Evolutionary conservation across 2,113 vertebrate species (phyloP).

Genomic region (Ageneiosus marmoratus): DNA sequence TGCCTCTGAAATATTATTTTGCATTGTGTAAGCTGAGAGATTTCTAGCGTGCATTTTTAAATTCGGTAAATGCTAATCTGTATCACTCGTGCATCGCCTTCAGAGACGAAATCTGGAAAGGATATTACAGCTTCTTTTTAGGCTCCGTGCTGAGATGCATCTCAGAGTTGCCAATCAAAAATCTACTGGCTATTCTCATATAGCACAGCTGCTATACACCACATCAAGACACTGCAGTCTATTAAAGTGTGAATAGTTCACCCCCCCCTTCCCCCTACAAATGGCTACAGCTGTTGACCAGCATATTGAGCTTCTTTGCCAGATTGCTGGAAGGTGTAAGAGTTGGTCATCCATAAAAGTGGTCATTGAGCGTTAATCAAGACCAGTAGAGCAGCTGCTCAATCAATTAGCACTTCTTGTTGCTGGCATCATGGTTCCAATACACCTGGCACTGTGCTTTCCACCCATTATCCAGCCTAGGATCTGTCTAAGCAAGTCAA

Average conservation of each 20-base stretch:
- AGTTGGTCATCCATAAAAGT: constrained; percentile 53
- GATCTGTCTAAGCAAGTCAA: constrained; percentile 13
- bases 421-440: constrained; percentile 30
- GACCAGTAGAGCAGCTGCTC: constrained; percentile 54
- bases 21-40: neutral
- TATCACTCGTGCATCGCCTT: neutral
- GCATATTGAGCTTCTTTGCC: constrained; percentile 40
- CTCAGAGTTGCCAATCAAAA: constrained; percentile 14
- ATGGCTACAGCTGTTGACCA: constrained; percentile 37
- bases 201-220: neutral
- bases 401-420: constrained; percentile 50
- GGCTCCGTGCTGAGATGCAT: neutral
- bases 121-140: neutral
- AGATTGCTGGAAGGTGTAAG: constrained; percentile 39
- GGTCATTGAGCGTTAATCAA: constrained; percentile 56
- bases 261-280: neutral
- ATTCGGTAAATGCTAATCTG: neutral
- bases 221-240: constrained; percentile 1
- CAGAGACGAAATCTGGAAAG: neutral
- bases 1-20: neutral
- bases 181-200: neutral
- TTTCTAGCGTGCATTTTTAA: neutral
- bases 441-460: constrained; percentile 13
- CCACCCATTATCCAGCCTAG: neutral
- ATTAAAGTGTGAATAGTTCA: constrained; percentile 11